These are phyloP conservation scores for Hippocampus guttulatus DNA, from an alignment of 2,113 vertebrate genomes.

Conservation along the genomic window DNA sequence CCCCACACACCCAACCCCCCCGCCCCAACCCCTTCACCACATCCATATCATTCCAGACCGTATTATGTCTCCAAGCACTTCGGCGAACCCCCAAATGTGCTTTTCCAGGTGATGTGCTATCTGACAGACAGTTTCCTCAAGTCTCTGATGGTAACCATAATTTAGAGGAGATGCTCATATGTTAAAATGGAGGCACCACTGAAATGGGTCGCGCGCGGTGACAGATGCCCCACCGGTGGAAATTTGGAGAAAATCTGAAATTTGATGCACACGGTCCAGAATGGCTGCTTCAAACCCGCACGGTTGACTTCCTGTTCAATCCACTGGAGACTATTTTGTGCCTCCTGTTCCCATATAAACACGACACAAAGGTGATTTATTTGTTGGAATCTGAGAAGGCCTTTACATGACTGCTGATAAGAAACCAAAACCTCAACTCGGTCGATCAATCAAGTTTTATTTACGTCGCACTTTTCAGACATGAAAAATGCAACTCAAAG, in stretches of 20 bases:
- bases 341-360: too few species aligned
- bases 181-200: neutral
- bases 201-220: too few species aligned
- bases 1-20: conserved; percentile 25
- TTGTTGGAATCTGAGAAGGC: too few species aligned
- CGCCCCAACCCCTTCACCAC: conserved; percentile 41
- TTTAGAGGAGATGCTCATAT: neutral
- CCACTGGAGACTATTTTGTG: too few species aligned
- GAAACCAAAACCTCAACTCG: neutral
- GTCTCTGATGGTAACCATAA: neutral
- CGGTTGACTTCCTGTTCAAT: too few species aligned
- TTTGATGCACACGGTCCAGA: too few species aligned
- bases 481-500: too few species aligned
- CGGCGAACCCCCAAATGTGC: conserved; percentile 34
- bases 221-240: neutral
- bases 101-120: conserved; percentile 1
- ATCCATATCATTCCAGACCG: conserved; percentile 37
- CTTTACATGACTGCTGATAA: neutral
- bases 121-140: neutral
- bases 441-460: too few species aligned
- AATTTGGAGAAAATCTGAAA: too few species aligned
- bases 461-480: too few species aligned
- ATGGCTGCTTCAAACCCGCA: too few species aligned
- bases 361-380: too few species aligned
- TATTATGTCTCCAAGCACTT: conserved; percentile 22